Evolutionary conservation across 2,797 vertebrate genomes (phyloP).

Genomic region (Atherinosoma microstoma): DNA sequence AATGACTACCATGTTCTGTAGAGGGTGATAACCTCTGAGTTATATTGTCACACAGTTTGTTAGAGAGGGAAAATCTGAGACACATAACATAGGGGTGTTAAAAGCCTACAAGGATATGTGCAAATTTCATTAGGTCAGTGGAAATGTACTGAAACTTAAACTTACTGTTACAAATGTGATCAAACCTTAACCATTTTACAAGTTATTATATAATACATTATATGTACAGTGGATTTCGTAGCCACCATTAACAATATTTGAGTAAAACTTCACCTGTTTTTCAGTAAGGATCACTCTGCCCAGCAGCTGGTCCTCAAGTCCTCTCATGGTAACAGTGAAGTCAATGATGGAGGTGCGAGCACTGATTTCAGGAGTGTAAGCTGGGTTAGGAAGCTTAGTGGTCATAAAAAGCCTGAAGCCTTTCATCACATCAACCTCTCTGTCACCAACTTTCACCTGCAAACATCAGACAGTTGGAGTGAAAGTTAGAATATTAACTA

Average conservation of each 20-base stretch:
- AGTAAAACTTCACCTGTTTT: slow-evolving; percentile 86
- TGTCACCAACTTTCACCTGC: slow-evolving; percentile 96
- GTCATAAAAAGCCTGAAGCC: slow-evolving; percentile 94
- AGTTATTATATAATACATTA: background rate
- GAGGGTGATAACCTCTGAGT: slow-evolving; percentile 24
- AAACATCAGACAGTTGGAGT: background rate
- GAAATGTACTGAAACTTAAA: slow-evolving; percentile 2
- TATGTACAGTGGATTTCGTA: background rate
- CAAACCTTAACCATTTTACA: background rate
- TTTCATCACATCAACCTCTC: slow-evolving; percentile 94
- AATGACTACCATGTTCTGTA: slow-evolving; percentile 23
- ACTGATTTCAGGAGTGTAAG: slow-evolving; percentile 94
- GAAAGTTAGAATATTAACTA: background rate
- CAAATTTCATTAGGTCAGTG: background rate
- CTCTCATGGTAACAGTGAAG: slow-evolving; percentile 96
- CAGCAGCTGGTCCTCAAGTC: slow-evolving; percentile 95
- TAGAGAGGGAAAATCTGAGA: slow-evolving; percentile 23
- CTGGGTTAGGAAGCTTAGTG: slow-evolving; percentile 93
- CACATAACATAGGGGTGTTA: slow-evolving; percentile 3
- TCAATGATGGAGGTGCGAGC: slow-evolving; percentile 95
- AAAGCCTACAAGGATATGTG: slow-evolving; percentile 8
- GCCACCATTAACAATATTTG: background rate
- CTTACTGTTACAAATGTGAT: background rate
- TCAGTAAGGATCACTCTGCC: slow-evolving; percentile 95
- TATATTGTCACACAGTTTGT: slow-evolving; percentile 10